A percentile compares a stretch with the other conserved stretches of the same genome.
Evolutionary conservation across 2,113 vertebrate species (phyloP).

Genomic region (Apus apus): DNA sequence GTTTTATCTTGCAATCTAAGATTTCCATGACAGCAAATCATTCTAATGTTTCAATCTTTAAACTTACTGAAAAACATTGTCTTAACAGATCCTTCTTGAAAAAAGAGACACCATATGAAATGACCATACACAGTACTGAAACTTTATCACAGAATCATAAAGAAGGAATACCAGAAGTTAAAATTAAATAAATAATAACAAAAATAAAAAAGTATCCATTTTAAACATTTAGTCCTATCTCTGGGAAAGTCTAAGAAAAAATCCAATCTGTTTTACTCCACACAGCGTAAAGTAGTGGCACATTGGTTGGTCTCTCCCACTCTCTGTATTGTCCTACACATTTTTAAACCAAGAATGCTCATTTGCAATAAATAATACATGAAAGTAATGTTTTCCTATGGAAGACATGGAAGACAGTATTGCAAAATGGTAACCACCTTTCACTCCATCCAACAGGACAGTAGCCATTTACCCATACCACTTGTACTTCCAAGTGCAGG

Average conservation of each 20-base stretch:
- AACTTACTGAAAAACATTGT: not conserved
- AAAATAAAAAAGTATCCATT: not conserved
- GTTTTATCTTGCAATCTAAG: not conserved
- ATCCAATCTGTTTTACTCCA: not conserved
- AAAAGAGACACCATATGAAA: not conserved
- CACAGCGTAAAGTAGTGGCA: not conserved
- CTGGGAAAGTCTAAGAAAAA: not conserved
- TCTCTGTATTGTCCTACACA: not conserved
- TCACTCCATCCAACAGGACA: not conserved
- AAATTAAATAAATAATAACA: not conserved
- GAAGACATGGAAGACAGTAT: not conserved
- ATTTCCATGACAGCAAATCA: not conserved
- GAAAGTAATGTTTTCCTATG: not conserved
- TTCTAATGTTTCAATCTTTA: not conserved
- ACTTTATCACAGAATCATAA: not conserved
- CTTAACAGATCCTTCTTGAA: not conserved
- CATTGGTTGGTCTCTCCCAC: not conserved
- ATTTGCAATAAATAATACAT: not conserved
- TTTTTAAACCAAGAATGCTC: not conserved
- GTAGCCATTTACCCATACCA: not conserved
- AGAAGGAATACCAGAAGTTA: not conserved
- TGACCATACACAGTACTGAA: not conserved
- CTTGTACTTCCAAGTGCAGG: not conserved
- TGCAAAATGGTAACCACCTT: not conserved
- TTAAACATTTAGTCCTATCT: not conserved